Conservation (phyloP, 2,113 vertebrate species). For the Tapirus terrestris region DNA sequence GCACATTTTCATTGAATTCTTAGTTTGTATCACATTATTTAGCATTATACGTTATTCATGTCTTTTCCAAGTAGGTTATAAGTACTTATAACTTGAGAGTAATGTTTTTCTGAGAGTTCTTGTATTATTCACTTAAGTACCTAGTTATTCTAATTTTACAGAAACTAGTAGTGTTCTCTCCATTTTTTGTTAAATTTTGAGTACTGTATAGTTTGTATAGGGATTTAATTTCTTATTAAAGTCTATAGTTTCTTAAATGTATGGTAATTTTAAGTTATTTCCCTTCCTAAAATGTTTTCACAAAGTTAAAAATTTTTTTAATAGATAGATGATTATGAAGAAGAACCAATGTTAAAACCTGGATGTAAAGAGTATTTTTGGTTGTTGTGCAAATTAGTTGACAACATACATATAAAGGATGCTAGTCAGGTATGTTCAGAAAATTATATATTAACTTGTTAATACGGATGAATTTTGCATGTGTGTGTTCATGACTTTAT, state of each 20-base stretch:
- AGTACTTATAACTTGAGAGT: neutral
- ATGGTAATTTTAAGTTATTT: conserved; percentile 17
- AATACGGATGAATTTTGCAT: neutral
- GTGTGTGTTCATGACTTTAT: neutral
- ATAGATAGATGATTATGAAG: conserved; percentile 97
- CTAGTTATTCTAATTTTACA: neutral
- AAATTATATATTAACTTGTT: conserved; percentile 36
- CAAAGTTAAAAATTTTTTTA: conserved; percentile 65
- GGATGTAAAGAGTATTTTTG: conserved; percentile 99
- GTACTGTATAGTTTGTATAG: conserved; percentile 16
- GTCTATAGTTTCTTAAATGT: neutral
- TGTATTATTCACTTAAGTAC: neutral
- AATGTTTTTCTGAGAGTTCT: conserved; percentile 16
- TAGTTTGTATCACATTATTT: neutral
- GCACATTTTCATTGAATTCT: neutral
- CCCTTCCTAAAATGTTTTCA: conserved; percentile 55
- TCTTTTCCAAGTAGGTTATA: neutral
- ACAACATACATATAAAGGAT: conserved; percentile 99
- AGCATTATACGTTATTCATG: neutral
- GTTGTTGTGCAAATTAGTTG: conserved; percentile 99
- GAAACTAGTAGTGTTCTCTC: neutral
- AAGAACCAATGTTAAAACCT: conserved; percentile 94
- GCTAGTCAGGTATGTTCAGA: conserved; percentile 94
- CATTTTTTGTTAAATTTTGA: conserved; percentile 47
- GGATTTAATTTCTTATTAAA: conserved; percentile 30